A percentile compares a stretch with the other conserved stretches of the same genome.
Evolutionary conservation across 2,797 vertebrate species (phyloP).

Genomic region (Sparidentex hasta): DNA sequence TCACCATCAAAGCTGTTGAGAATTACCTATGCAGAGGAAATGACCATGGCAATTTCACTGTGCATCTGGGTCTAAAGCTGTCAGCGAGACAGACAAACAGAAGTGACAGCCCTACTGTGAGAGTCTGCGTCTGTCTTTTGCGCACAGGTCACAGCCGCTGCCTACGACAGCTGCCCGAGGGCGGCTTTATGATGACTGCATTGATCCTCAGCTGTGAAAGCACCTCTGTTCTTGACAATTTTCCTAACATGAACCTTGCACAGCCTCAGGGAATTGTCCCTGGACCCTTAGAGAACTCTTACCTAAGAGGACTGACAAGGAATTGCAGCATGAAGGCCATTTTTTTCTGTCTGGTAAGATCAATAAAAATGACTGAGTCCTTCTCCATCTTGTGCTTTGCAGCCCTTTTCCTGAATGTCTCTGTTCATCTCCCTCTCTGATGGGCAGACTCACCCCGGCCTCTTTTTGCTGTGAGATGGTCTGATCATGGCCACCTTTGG

Average conservation of each 20-base stretch:
- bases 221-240: conserved; percentile 42
- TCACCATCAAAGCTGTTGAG: conserved; percentile 11
- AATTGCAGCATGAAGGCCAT: conserved; percentile 2
- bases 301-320: conserved; percentile 36
- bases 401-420: conserved; percentile 11
- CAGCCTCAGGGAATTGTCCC: conserved; percentile 49
- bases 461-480: conserved; percentile 91
- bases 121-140: conserved; percentile 33
- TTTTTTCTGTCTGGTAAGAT: conserved; percentile 33
- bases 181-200: conserved; percentile 48
- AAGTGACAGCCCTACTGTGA: conserved; percentile 42
- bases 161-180: conserved; percentile 63
- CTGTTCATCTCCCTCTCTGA: conserved; percentile 9
- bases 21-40: conserved; percentile 43
- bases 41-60: conserved; percentile 17
- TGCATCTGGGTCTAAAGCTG: conserved; percentile 21
- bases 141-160: conserved; percentile 49
- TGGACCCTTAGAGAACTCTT: conserved; percentile 27
- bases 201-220: conserved; percentile 59
- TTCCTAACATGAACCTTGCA: conserved; percentile 20
- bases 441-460: conserved; percentile 90
- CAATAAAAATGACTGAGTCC: conserved; percentile 25
- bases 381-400: conserved; percentile 10
- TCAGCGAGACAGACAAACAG: conserved; percentile 32
- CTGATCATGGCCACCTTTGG: conserved; percentile 98